phyloP scores from a whole-genome alignment of 2,113 vertebrate genomes.

The Puntigrus tetrazona region DNA sequence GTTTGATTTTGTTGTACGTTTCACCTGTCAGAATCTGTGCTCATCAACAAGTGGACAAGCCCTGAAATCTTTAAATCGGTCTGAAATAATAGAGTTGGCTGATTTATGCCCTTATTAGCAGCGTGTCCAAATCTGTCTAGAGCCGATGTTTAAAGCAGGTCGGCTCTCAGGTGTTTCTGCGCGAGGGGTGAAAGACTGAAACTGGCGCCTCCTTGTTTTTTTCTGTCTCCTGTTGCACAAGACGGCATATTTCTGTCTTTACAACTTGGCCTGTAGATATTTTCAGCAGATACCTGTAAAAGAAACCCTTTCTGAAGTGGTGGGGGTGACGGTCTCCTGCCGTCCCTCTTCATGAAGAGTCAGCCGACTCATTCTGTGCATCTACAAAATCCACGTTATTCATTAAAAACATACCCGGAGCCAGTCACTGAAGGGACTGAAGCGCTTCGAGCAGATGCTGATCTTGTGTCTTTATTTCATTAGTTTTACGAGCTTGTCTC shows the following conservation, averaged over 20 bases:
- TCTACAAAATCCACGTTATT: background rate
- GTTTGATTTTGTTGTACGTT: background rate
- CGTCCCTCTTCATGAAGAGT: background rate
- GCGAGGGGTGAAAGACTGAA: constrained; percentile 36
- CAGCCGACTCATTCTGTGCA: background rate
- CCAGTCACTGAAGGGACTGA: background rate
- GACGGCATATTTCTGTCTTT: constrained; percentile 67
- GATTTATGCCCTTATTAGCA: background rate
- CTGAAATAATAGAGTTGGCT: background rate
- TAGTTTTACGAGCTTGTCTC: background rate
- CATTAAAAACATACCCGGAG: background rate
- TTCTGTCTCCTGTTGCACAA: constrained; percentile 53
- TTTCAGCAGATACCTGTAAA: constrained; percentile 76
- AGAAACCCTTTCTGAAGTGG: constrained; percentile 59
- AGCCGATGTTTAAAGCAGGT: background rate
- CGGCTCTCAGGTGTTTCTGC: background rate
- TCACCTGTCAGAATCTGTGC: background rate
- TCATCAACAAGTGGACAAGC: background rate
- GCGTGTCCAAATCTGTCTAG: constrained; percentile 6
- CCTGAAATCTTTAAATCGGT: background rate
- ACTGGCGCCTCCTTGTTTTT: constrained; percentile 55
- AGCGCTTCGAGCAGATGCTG: background rate
- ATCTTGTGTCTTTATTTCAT: background rate
- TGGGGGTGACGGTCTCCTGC: background rate
- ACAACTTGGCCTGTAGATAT: constrained; percentile 68